phyloP scores from a whole-genome alignment of 2,888 invertebrate genomes.

The Hydriomena furcata region DNA sequence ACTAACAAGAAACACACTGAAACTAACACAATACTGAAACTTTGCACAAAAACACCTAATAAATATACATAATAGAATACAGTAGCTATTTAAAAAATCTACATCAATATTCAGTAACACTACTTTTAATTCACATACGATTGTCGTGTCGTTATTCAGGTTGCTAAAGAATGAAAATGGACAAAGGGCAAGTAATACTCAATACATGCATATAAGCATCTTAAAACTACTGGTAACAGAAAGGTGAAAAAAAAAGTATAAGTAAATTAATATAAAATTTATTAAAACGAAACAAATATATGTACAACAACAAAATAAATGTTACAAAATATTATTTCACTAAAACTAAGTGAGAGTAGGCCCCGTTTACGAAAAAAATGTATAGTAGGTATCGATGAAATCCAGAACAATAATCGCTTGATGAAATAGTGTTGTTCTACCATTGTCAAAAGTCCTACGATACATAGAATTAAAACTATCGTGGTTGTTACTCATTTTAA shows the following conservation, averaged over 20 bases:
- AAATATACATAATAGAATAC: too few relatives aligned
- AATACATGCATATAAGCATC: slow-evolving; percentile 34
- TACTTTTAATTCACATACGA: too few relatives aligned
- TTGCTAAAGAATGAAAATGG: slow-evolving; percentile 4
- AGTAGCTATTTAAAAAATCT: too few relatives aligned
- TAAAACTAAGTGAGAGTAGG: slow-evolving; percentile 62
- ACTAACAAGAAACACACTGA: too few relatives aligned
- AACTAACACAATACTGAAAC: too few relatives aligned
- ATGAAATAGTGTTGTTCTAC: slow-evolving; percentile 13
- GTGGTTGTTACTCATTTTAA: too few relatives aligned
- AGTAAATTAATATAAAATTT: slow-evolving; percentile 68
- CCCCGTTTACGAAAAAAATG: slow-evolving; percentile 39
- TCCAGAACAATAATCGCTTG: slow-evolving; percentile 7
- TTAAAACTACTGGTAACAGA: slow-evolving; percentile 34
- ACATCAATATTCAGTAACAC: neutral
- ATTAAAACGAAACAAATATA: slow-evolving; percentile 72
- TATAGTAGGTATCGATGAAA: slow-evolving; percentile 7
- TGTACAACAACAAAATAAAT: slow-evolving; percentile 71
- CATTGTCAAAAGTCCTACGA: slow-evolving; percentile 8
- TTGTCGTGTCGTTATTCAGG: too few relatives aligned
- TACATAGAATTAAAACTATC: too few relatives aligned
- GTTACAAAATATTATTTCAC: slow-evolving; percentile 48
- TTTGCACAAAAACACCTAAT: too few relatives aligned
- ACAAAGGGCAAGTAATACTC: slow-evolving; percentile 15
- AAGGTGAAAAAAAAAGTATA: slow-evolving; percentile 51